Base-by-base conservation (phyloP, 2,113 vertebrate species). In the Glaucidium brasilianum region DNA sequence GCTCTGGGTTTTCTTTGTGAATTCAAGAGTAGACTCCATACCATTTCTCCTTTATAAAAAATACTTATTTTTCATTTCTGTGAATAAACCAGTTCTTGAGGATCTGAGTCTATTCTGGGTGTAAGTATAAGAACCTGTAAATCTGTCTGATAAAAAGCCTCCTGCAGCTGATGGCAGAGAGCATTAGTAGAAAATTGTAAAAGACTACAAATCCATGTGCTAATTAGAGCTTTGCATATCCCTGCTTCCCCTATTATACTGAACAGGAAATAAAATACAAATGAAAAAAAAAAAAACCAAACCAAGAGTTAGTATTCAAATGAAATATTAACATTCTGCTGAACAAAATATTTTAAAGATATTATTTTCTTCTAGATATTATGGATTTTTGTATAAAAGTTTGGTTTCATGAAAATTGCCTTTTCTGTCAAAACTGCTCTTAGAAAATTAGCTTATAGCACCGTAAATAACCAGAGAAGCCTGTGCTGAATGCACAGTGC, bases 221-320 rank as follows among this genome's bases (percentile, higher is more conserved):
- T 96, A 96, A 97, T 97, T 97, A 96, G 84, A 76, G 85, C 69
- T 95, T 85, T 85, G 49, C 81, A 79, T 63, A 88, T 87, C 66
- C 30, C 45, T 85, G 39, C 53, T 97, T 90, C 75, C 37, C 11
- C 22, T 82, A 3, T 73, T 91, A 73, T 17, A 29, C 21, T 69
- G 73, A 79, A 69, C 22, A 15, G n/a, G 55, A 95, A 97, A 94
- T 83, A 92, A 95, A 93, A 78, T 49, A 49, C 15, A 84, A 95
- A 66, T 25, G 4, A 2, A 2, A 16, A 68, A 3, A 3, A 2
- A 23, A 75, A 71, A 72, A 69, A 67, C n/a, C n/a, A 37, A 47
- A n/a, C 27, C 11, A 16, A 20, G 8, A 73, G 10, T 50, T 86
- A 47, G 32, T 29, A 52, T 64, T 91, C 49, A 67, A 53, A 74